These are phyloP conservation scores for Mionectes olivaceus DNA, from an alignment of 2,797 vertebrate species.

Conservation along the genomic window DNA sequence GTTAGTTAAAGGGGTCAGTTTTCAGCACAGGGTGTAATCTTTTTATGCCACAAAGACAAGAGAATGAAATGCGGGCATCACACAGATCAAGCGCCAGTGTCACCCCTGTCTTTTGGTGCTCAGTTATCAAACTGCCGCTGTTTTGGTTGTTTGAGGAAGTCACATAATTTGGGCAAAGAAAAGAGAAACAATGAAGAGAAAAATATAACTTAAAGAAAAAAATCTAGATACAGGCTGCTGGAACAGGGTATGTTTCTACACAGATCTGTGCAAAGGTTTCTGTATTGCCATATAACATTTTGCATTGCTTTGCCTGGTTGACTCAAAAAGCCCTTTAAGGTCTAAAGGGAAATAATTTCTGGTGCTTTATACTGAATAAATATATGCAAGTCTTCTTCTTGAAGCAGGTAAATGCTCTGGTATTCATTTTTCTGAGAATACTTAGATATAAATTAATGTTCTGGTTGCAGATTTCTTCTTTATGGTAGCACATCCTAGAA, in stretches of 20 bases:
- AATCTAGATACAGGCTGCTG: neutral
- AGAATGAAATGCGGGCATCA: neutral
- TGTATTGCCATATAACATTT: neutral
- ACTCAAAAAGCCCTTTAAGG: neutral
- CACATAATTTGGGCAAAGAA: neutral
- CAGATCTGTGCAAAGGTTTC: neutral
- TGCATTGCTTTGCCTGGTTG: neutral
- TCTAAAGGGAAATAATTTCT: neutral
- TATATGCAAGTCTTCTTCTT: neutral
- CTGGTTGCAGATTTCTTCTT: neutral
- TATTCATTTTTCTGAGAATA: neutral
- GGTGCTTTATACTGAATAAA: neutral
- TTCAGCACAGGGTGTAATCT: neutral
- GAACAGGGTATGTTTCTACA: neutral
- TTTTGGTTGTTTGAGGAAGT: constrained; percentile 20
- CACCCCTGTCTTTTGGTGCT: neutral
- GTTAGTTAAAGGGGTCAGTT: neutral
- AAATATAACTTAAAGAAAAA: neutral
- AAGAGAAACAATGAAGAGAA: constrained; percentile 4
- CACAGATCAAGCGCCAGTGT: neutral
- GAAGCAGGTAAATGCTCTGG: neutral
- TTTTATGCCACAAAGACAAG: neutral
- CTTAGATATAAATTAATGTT: neutral
- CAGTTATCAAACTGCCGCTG: neutral
- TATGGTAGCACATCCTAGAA: neutral